phyloP scores from a whole-genome alignment of 2,797 vertebrate genomes.

The Propithecus perrieri region DNA sequence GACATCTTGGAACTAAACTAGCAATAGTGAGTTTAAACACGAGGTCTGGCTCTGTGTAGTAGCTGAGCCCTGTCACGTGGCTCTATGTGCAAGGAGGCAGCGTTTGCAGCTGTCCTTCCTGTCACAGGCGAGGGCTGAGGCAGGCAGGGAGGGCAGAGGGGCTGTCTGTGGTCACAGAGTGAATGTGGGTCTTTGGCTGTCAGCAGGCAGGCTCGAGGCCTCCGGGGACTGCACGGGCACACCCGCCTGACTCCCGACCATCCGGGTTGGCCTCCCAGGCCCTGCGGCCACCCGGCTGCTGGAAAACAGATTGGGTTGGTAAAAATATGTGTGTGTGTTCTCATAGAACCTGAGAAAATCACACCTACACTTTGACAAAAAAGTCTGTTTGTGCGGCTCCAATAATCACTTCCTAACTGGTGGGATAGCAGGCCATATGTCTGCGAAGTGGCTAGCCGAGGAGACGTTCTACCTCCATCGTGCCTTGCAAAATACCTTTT shows the following conservation, averaged over 20 bases:
- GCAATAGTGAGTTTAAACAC: too few relatives aligned
- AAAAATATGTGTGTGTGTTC: constrained; percentile 87
- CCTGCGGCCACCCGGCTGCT: constrained; percentile 82
- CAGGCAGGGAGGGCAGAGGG: neutral
- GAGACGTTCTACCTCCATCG: constrained; percentile 66
- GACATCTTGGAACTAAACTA: neutral
- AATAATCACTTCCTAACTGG: constrained; percentile 83
- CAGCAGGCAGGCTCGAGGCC: neutral
- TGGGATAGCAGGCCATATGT: constrained; percentile 85
- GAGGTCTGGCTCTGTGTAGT: neutral
- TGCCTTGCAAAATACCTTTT: constrained; percentile 67
- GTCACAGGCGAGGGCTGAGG: neutral
- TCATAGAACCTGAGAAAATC: constrained; percentile 89
- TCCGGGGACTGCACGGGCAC: constrained; percentile 56
- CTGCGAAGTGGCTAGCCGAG: constrained; percentile 75
- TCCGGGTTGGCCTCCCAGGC: constrained; percentile 80
- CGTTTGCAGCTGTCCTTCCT: neutral
- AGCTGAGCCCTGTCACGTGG: fast-evolving
- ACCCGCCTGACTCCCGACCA: constrained; percentile 64
- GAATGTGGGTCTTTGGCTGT: neutral
- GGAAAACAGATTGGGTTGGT: constrained; percentile 86
- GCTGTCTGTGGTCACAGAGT: neutral
- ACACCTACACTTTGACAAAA: constrained; percentile 87
- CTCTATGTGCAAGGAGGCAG: neutral
- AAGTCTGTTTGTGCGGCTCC: constrained; percentile 85